These are phyloP conservation scores for Cassiopea xamachana DNA, from an alignment of 30 jellyfish, hydroid and myxozoan species.

Conservation along the genomic window DNA sequence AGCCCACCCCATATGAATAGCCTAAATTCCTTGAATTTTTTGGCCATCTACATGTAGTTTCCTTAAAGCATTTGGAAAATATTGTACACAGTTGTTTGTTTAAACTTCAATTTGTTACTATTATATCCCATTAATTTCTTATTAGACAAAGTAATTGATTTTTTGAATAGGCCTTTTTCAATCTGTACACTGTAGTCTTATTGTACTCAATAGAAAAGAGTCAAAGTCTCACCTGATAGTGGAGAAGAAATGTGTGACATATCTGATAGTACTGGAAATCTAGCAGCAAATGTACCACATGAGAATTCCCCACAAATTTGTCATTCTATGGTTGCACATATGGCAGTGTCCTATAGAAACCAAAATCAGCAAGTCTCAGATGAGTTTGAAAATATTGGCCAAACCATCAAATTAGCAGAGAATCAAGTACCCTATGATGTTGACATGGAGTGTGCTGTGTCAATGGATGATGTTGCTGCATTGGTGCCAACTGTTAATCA, in stretches of 20 bases:
- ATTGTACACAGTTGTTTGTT: background rate
- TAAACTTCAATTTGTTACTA: background rate
- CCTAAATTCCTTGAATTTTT: background rate
- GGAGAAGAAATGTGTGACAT: background rate
- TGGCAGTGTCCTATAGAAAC: conserved; percentile 33
- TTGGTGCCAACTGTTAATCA: background rate
- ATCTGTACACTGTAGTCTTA: too few relatives aligned
- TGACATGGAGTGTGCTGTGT: conserved; percentile 19
- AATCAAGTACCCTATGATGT: conserved; percentile 12
- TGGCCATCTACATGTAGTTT: too few relatives aligned
- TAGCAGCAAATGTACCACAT: background rate
- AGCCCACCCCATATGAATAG: background rate
- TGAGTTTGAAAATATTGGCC: background rate
- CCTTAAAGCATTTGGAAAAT: too few relatives aligned
- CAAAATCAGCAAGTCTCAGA: background rate
- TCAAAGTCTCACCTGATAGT: conserved; percentile 5
- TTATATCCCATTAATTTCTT: background rate
- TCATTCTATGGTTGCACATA: conserved; percentile 69
- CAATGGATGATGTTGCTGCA: background rate
- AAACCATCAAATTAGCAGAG: background rate
- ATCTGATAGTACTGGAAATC: background rate
- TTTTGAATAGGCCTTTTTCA: too few relatives aligned
- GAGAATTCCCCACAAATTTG: conserved; percentile 26
- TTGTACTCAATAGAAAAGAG: background rate
- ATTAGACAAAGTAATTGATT: too few relatives aligned